These are phyloP conservation scores for Cyphotilapia sp. DNA, from an alignment of 2,113 vertebrate genomes.

Conservation along the genomic window DNA sequence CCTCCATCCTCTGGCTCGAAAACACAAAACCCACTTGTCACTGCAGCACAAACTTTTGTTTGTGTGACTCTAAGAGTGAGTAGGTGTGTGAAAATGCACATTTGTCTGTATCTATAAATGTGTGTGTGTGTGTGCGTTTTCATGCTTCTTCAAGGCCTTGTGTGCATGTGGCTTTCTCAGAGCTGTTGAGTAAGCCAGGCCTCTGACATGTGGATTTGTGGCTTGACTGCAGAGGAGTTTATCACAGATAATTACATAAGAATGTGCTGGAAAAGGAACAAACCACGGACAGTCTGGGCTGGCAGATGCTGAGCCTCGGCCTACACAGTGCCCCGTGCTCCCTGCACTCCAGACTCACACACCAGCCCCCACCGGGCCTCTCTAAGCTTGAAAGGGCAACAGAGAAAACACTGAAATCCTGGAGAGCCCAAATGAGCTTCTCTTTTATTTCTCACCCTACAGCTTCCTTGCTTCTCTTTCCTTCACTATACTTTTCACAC, in stretches of 20 bases:
- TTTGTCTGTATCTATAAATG: not conserved
- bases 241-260: slow-evolving; percentile 68
- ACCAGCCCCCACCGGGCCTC: slow-evolving; percentile 39
- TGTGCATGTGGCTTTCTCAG: slow-evolving; percentile 37
- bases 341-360: slow-evolving; percentile 41
- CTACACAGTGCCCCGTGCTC: slow-evolving; percentile 36
- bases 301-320: slow-evolving; percentile 55
- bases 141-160: slow-evolving; percentile 7
- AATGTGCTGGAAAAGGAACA: slow-evolving; percentile 64
- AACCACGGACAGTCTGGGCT: slow-evolving; percentile 52
- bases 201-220: slow-evolving; percentile 61
- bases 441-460: slow-evolving; percentile 19
- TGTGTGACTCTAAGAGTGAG: slow-evolving; percentile 21
- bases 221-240: slow-evolving; percentile 63
- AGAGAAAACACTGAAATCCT: slow-evolving; percentile 29
- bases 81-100: slow-evolving; percentile 21
- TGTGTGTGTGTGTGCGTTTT: not conserved
- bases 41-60: slow-evolving; percentile 52
- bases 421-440: slow-evolving; percentile 20
- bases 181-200: slow-evolving; percentile 51
- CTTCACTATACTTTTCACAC: not conserved
- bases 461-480: not conserved
- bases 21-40: slow-evolving; percentile 54
- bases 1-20: slow-evolving; percentile 48
- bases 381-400: slow-evolving; percentile 39